Base-by-base conservation (phyloP, 2,797 vertebrate species). In the Brotula barbata region DNA sequence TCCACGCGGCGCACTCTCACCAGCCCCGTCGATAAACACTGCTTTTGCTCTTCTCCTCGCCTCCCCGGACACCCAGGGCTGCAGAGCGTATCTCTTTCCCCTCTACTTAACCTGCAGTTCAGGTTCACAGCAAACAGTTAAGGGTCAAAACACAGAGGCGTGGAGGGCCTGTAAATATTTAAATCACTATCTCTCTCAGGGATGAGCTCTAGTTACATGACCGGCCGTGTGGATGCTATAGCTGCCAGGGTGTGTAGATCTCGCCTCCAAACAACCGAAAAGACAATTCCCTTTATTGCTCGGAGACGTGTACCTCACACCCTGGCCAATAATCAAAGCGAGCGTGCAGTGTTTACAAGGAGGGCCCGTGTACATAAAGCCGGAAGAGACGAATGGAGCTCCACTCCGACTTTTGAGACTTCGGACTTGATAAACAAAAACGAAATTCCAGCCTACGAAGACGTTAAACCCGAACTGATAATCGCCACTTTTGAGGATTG, bases 21-120 rank as follows among this genome's bases (percentile, higher is more conserved):
- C 92, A 93, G 93, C 93, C 93, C 90, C 90, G 85, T 94, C 92
- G 90, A 94, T 94, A 95, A 93, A 94, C 91, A 92, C 85, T 75
- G 85, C 90, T 89, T 93, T 80, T 81, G 92, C 93, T 92, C 89
- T 87, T 84, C 84, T 88, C 85, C 90, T 49, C 60, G 72, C 53
- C 48, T 72, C 84, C 74, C 65, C 31, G 31, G 6, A 9, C 66
- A 61, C 77, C 68, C 68, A 46, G 74, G 19, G 77, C 81, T 82
- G 54, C 78, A 4, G 76, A 89, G 86, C 89, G 86, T 82, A 89
- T 89, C 89, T 91, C 85, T 82, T 90, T 90, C 89, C 91, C 88
- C 89, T 90, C 92, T 88, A 89, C 91, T 94, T 94, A 94, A 95
- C 92, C 92, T 82, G 39, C 85, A 87, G 91, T 92, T 92, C 85